Percentiles rank a stretch among this genome's conserved stretches.
phyloP scores from a whole-genome alignment of 2,113 vertebrate genomes.

The Ageneiosus marmoratus region DNA sequence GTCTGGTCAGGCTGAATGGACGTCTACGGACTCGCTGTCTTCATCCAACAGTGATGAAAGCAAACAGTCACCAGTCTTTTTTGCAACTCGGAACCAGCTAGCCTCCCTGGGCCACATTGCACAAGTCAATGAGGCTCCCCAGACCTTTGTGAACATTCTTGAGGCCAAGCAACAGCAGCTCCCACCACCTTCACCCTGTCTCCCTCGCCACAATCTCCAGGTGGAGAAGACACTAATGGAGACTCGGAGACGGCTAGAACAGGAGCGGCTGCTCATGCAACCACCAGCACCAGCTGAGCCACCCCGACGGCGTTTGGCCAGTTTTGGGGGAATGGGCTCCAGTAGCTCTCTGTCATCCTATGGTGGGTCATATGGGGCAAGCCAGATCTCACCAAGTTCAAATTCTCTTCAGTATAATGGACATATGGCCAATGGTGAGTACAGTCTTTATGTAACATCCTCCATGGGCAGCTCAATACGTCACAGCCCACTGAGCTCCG shows the following conservation, averaged over 20 bases:
- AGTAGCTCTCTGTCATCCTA: constrained; percentile 88
- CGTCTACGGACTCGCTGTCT: constrained; percentile 90
- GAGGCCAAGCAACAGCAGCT: constrained; percentile 79
- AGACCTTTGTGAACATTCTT: constrained; percentile 68
- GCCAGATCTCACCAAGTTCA: constrained; percentile 70
- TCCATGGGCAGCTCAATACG: constrained; percentile 91
- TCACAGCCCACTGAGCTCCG: constrained; percentile 93
- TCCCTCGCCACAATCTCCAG: constrained; percentile 84
- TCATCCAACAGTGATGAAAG: constrained; percentile 91
- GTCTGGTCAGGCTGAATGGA: constrained; percentile 78
- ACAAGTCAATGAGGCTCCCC: constrained; percentile 70
- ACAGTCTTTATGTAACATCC: constrained; percentile 73
- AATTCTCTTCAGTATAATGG: constrained; percentile 82
- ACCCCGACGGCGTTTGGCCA: constrained; percentile 87
- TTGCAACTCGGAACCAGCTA: constrained; percentile 68
- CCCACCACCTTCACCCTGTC: constrained; percentile 85
- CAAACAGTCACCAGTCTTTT: constrained; percentile 78
- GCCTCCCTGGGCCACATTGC: constrained; percentile 47
- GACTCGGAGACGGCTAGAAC: constrained; percentile 88
- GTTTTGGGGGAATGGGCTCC: constrained; percentile 90
- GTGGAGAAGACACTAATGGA: constrained; percentile 98
- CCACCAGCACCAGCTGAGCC: constrained; percentile 70
- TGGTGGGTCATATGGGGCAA: constrained; percentile 76
- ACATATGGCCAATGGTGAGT: constrained; percentile 81
- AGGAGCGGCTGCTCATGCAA: constrained; percentile 88